Evolutionary conservation across 2,113 vertebrate genomes (phyloP).

Genomic region (Macrotis lagotis): DNA sequence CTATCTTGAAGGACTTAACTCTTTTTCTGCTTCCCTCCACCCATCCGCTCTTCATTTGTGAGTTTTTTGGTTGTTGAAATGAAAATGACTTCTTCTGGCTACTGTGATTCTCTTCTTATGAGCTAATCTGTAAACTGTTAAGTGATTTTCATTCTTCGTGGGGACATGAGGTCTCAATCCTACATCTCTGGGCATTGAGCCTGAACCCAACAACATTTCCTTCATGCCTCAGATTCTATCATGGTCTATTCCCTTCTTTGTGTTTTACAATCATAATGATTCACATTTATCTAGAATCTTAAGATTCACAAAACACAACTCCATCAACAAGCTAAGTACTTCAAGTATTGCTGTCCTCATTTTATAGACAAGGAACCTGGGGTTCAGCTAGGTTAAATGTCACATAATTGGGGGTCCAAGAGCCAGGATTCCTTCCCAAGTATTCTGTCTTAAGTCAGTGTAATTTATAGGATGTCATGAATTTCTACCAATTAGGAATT

Average conservation of each 20-base stretch:
- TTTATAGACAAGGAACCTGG: background rate
- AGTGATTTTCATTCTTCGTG: slow-evolving; percentile 54
- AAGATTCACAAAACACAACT: background rate
- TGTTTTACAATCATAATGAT: background rate
- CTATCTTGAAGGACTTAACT: background rate
- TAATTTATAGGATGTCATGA: background rate
- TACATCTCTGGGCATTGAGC: slow-evolving; percentile 14
- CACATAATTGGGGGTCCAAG: background rate
- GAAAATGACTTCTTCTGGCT: slow-evolving; percentile 60
- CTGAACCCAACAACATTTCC: slow-evolving; percentile 8
- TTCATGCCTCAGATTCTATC: slow-evolving; percentile 21
- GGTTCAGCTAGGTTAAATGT: background rate
- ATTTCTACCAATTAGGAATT: background rate
- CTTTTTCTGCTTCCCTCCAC: background rate
- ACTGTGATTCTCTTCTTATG: slow-evolving; percentile 22
- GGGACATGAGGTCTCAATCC: slow-evolving; percentile 43
- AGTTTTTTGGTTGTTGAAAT: slow-evolving; percentile 39
- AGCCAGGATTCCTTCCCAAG: background rate
- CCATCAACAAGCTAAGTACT: background rate
- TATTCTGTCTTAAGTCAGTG: background rate
- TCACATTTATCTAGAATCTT: background rate
- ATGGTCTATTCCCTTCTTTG: background rate
- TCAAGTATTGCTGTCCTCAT: background rate
- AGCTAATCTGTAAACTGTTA: slow-evolving; percentile 68
- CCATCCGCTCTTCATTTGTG: slow-evolving; percentile 18